Evolutionary conservation across 1,140 invertebrate species (phyloP), one percentile per base, ranked within the genome.

Genomic region (Telenomus remus): DNA sequence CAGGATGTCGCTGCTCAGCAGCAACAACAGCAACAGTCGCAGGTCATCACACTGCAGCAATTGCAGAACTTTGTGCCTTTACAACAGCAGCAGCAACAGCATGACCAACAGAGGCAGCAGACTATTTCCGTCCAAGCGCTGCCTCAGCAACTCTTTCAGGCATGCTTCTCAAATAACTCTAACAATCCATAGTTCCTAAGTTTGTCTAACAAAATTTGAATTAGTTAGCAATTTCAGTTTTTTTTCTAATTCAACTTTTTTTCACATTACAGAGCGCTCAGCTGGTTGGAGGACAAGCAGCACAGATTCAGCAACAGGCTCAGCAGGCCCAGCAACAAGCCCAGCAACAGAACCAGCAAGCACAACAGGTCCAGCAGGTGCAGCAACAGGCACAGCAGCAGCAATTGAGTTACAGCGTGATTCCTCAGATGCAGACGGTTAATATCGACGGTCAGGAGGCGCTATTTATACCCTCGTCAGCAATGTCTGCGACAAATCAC

Each of bases 391-490:
- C 89, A 0, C 89, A 80, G 60, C 90, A 87, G 76, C 90, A 88
- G 79, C 88, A 85, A 81, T 80, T 86, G 56, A 92, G 91, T 11
- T 94, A 93, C 81, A 93, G 90, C 68, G 89, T 91, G 1, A 89
- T 91, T 33, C 89, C 90, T 19, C 91, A 92, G 37, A 93, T 96
- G 91, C 96, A 97, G 85, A 94, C 95, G 0, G 94, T 98, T 7
- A 96, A 95, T 14, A 94, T 97, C 5, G 96, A 97, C 85, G 96
- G 96, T 0, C 96, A 97, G 82, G 96, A 97, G 82, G 95, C 95
- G 0, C 90, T 97, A 15, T 95, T 97, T 84, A 95, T 96, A 81
- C 95, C 95, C 46, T 92, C 85, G 42, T 90, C 84, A 0, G 86
- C 88, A 5, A 90, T 86, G 80, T 83, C 84, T 2, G 82, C 82